Conservation (phyloP, 2,113 vertebrate genomes). For the Pelobates fuscus region DNA sequence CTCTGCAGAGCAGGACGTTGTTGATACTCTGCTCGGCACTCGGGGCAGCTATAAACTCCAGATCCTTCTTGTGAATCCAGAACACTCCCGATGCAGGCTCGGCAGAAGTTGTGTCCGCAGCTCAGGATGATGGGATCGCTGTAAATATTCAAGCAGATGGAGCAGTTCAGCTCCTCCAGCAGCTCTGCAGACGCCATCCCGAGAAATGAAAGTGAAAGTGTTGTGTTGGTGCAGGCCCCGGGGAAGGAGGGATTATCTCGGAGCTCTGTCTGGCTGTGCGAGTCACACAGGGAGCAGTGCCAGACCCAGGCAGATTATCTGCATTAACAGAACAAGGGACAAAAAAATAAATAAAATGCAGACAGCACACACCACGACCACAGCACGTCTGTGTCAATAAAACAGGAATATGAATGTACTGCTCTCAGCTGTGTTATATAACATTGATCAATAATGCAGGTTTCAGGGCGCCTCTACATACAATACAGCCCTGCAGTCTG, state of each 20-base stretch:
- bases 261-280: background rate
- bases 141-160: slow-evolving; percentile 49
- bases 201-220: slow-evolving; percentile 15
- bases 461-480: no score
- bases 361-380: background rate
- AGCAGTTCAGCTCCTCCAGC: slow-evolving; percentile 48
- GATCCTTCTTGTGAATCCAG: slow-evolving; percentile 27
- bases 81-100: slow-evolving; percentile 26
- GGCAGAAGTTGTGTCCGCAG: slow-evolving; percentile 56
- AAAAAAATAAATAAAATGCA: background rate
- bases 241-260: background rate
- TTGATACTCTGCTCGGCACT: slow-evolving; percentile 34
- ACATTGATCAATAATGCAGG: no score
- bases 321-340: background rate
- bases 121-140: slow-evolving; percentile 42
- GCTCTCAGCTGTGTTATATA: no score
- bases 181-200: slow-evolving; percentile 28
- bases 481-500: no score
- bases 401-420: no score
- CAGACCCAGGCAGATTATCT: background rate
- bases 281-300: no score
- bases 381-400: no score
- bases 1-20: slow-evolving; percentile 22
- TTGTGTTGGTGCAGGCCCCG: background rate
- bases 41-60: slow-evolving; percentile 36